A percentile compares a stretch with the other conserved stretches of the same genome.
phyloP scores from a whole-genome alignment of 2,888 invertebrate species.

The Ypsolopha scabrella region DNA sequence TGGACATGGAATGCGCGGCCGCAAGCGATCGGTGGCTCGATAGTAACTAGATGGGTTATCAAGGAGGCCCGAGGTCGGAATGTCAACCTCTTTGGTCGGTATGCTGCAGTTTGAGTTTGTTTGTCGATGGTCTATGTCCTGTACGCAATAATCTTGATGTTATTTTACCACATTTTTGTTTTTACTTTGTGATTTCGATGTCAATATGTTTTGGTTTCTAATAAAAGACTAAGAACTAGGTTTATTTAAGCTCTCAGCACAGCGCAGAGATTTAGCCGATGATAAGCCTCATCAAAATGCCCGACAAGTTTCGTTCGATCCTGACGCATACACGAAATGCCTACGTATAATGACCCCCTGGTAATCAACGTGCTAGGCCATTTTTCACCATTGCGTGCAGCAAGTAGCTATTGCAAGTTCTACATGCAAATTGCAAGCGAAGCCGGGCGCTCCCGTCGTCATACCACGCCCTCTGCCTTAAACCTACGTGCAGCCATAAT shows the following conservation, averaged over 20 bases:
- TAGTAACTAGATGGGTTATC: constrained; percentile 52
- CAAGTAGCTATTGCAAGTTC: background rate
- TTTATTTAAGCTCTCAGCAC: too few species aligned
- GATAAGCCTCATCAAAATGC: constrained; percentile 2
- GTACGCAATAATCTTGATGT: too few species aligned
- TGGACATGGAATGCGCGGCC: constrained; percentile 10
- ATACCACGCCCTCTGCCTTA: constrained; percentile 2
- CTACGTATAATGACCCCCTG: background rate
- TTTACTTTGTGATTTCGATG: too few species aligned
- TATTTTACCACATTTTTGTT: too few species aligned
- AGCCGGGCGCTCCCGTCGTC: constrained; percentile 6
- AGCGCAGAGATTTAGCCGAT: background rate
- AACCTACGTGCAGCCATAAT: background rate
- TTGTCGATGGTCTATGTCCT: background rate
- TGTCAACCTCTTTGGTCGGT: constrained; percentile 19
- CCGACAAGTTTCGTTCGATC: background rate
- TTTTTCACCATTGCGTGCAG: constrained; percentile 4
- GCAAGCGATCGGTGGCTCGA: constrained; percentile 37
- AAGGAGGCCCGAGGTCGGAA: constrained; percentile 27
- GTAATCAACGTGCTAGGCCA: background rate
- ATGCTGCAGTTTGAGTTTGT: background rate
- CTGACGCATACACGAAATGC: background rate
- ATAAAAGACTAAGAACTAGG: too few species aligned
- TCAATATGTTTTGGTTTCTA: too few species aligned
- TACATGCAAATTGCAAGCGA: constrained; percentile 8